Evolutionary conservation across 1,140 invertebrate species (phyloP), one percentile per base, ranked within the genome.

Genomic region (Drosophila baimaii): DNA sequence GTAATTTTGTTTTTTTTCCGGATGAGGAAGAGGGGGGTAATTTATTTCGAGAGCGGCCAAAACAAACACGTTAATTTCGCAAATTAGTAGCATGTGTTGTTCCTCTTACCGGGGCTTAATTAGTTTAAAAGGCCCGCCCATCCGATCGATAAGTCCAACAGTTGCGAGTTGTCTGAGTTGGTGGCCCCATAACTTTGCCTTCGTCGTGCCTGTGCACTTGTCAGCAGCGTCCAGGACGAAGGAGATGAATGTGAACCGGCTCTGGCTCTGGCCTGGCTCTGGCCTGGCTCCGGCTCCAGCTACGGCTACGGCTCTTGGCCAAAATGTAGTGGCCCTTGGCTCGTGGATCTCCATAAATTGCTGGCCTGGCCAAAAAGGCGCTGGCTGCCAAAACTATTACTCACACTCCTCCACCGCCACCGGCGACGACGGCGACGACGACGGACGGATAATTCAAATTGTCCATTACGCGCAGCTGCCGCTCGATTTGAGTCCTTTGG

Each of bases 381-480:
- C 21, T 72, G 84, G 84, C 84, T 83, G 83, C 83, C 83, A 88
- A 89, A 88, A 88, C 83, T 88, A 88, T 88, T 88, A 88, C 83
- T 89, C 83, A 88, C 84, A 83, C 83, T 80, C 79, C 73, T 56
- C 44, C 37, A 12, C 17, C 41, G 31, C 21, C 52, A 27, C 27
- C n/a, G 51, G 25, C 52, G 46, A 56, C 66, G 76, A 31, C 49
- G 49, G 29, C 49, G 51, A 35, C 51, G 51, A 54, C 49, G 49
- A 75, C 80, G 52, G 76, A 88, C 59, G 81, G 81, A 86, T 86
- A 86, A 86, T 86, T 86, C 68, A 82, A 81, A 88, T 86, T 88
- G 83, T 88, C 84, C 84, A 88, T 88, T 88, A 83, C 84, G 79
- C 83, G 80, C 83, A 88, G 84, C 83, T 88, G 84, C 83, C 79